A percentile compares a stretch with the other conserved stretches of the same genome.
phyloP scores from a whole-genome alignment of 2,888 invertebrate species.

The Anaspis maculata region DNA sequence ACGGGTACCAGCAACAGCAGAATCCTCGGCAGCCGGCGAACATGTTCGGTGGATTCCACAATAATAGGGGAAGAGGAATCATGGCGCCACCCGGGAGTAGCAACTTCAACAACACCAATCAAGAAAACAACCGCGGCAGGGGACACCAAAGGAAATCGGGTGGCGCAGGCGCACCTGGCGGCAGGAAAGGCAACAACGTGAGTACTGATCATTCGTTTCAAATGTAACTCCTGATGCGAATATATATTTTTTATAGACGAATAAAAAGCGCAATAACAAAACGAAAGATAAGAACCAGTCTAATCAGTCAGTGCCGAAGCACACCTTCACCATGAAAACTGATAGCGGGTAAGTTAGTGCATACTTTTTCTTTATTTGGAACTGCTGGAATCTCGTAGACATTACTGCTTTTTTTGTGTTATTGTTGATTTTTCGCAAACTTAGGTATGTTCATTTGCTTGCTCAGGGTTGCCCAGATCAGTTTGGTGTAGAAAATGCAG shows the following conservation, averaged over 20 bases:
- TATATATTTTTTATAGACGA: constrained; percentile 8
- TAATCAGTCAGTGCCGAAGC: constrained; percentile 3
- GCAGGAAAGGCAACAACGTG: no score
- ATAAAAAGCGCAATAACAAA: constrained; percentile 9
- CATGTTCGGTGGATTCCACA: constrained; percentile 1
- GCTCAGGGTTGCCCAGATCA: no score
- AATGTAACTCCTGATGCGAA: no score
- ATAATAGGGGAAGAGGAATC: constrained; percentile 24
- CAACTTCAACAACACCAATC: constrained; percentile 27
- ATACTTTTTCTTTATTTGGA: neutral
- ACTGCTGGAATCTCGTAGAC: no score
- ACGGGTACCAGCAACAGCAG: constrained; percentile 41
- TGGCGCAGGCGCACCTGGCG: no score
- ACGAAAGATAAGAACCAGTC: constrained; percentile 3
- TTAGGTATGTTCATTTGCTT: no score
- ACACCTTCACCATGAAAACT: constrained; percentile 7
- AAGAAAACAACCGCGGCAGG: constrained; percentile 9
- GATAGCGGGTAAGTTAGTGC: constrained; percentile 12
- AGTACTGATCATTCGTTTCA: no score
- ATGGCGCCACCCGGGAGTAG: constrained; percentile 16
- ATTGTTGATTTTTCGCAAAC: no score
- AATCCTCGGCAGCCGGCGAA: constrained; percentile 25
- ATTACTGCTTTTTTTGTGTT: no score
- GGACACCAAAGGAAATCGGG: constrained; percentile 31
- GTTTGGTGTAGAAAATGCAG: no score